A percentile compares a stretch with the other conserved stretches of the same genome.
These are phyloP conservation scores for Drosophila sordidula DNA, from an alignment of 2,888 invertebrate species.

Conservation along the genomic window DNA sequence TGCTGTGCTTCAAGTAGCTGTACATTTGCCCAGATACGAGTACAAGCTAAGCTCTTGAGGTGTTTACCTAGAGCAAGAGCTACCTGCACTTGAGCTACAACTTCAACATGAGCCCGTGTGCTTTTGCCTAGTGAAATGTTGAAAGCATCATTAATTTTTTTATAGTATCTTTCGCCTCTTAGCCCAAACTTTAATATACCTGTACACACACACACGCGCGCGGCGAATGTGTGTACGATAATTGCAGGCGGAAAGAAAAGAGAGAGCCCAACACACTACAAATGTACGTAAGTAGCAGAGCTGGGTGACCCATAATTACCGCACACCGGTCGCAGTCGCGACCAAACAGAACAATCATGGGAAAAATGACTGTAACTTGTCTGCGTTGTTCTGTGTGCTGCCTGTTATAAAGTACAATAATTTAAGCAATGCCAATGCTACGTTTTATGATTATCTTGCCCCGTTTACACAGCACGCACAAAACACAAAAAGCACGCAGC, in stretches of 20 bases:
- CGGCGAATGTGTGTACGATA: constrained; percentile 58
- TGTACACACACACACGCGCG: constrained; percentile 4
- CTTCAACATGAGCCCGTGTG: constrained; percentile 42
- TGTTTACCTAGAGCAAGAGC: constrained; percentile 29
- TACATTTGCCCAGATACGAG: constrained; percentile 54
- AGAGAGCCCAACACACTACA: constrained; percentile 35
- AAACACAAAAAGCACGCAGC: constrained; percentile 40
- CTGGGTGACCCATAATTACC: constrained; percentile 80
- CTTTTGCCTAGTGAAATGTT: constrained; percentile 76
- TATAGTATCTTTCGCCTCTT: constrained; percentile 59
- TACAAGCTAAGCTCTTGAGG: constrained; percentile 9
- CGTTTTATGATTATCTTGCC: constrained; percentile 75
- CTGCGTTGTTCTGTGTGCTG: constrained; percentile 23
- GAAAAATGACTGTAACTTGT: constrained; percentile 62
- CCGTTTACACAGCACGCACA: constrained; percentile 67
- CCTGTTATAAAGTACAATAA: constrained; percentile 65
- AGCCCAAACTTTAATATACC: constrained; percentile 59
- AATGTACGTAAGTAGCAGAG: constrained; percentile 22
- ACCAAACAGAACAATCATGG: constrained; percentile 76
- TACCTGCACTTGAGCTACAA: constrained; percentile 64
- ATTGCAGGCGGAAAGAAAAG: constrained; percentile 63
- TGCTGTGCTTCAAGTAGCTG: constrained; percentile 55
- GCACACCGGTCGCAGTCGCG: constrained; percentile 50
- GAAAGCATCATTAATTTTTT: constrained; percentile 74
- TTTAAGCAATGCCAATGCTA: constrained; percentile 75